These are phyloP conservation scores for Drosophila fulvimacula DNA, from an alignment of 2,888 invertebrate species.

Conservation along the genomic window DNA sequence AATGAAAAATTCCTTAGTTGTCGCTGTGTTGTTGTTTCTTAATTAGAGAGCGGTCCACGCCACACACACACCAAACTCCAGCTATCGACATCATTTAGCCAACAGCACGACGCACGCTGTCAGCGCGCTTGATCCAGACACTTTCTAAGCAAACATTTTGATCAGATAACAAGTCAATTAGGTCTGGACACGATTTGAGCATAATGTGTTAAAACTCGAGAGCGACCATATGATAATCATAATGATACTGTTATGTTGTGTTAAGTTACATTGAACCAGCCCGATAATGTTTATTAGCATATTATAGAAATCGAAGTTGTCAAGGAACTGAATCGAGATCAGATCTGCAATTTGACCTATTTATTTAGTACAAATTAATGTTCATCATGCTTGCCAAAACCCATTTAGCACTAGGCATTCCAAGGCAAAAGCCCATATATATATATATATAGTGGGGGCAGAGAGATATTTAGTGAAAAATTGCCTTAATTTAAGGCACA, in stretches of 20 bases:
- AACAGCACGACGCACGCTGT: constrained; percentile 36
- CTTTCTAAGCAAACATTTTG: constrained; percentile 57
- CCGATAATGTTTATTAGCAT: background rate
- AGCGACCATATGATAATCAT: constrained; percentile 27
- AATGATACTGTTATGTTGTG: constrained; percentile 18
- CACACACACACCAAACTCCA: constrained; percentile 11
- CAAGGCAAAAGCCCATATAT: constrained; percentile 23
- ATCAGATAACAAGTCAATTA: constrained; percentile 55
- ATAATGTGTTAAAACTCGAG: constrained; percentile 29
- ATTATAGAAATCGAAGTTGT: background rate
- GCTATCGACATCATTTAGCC: constrained; percentile 15
- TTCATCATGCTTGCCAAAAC: constrained; percentile 12
- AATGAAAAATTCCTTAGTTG: constrained; percentile 47
- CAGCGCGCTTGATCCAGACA: constrained; percentile 41
- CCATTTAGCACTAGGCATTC: constrained; percentile 23
- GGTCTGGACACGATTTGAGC: constrained; percentile 34
- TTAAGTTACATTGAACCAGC: background rate
- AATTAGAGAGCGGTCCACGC: constrained; percentile 38
- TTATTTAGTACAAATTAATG: background rate
- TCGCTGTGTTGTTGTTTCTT: constrained; percentile 31
- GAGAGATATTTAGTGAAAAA: constrained; percentile 51
- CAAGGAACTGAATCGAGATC: background rate
- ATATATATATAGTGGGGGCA: constrained; percentile 19
- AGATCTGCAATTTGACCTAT: background rate
- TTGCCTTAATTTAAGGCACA: constrained; percentile 45